A percentile compares a stretch with the other conserved stretches of the same genome.
Evolutionary conservation across 2,888 invertebrate species (phyloP).

Genomic region (Tiliacea citrago): DNA sequence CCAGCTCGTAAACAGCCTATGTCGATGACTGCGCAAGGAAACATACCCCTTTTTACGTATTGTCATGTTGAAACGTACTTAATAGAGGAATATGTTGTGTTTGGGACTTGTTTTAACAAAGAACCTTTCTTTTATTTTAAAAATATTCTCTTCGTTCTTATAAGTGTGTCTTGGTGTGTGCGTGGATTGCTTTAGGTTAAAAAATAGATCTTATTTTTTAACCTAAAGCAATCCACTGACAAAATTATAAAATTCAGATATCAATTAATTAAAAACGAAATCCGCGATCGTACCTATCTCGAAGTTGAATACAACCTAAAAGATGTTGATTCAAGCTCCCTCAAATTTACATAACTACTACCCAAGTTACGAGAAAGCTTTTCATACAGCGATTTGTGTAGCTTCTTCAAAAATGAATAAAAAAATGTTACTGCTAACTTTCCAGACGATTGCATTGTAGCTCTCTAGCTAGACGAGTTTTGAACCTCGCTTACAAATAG

Average conservation of each 20-base stretch:
- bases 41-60: slow-evolving; percentile 56
- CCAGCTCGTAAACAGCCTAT: slow-evolving; percentile 80
- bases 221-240: not conserved
- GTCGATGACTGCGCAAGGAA: slow-evolving; percentile 62
- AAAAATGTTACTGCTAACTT: slow-evolving; percentile 71
- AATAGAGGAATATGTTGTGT: slow-evolving; percentile 4
- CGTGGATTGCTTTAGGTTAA: no score
- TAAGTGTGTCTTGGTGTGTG: no score
- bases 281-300: slow-evolving; percentile 38
- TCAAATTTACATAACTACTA: slow-evolving; percentile 50
- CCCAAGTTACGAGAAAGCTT: slow-evolving; percentile 43
- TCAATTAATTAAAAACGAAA: slow-evolving; percentile 49
- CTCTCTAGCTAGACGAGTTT: slow-evolving; percentile 48
- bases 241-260: slow-evolving; percentile 21
- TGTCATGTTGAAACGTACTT: slow-evolving; percentile 33
- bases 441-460: slow-evolving; percentile 73
- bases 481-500: slow-evolving; percentile 39
- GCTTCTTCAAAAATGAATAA: slow-evolving; percentile 47
- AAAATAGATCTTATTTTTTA: not conserved
- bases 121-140: not conserved
- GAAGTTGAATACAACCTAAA: slow-evolving; percentile 42
- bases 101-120: not conserved
- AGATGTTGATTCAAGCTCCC: slow-evolving; percentile 38
- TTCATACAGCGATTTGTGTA: slow-evolving; percentile 45
- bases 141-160: not conserved